Percentiles rank a stretch among this genome's conserved stretches.
These are phyloP conservation scores for Eupristina koningsbergeri DNA, from an alignment of 1,140 invertebrate genomes.

Conservation along the genomic window DNA sequence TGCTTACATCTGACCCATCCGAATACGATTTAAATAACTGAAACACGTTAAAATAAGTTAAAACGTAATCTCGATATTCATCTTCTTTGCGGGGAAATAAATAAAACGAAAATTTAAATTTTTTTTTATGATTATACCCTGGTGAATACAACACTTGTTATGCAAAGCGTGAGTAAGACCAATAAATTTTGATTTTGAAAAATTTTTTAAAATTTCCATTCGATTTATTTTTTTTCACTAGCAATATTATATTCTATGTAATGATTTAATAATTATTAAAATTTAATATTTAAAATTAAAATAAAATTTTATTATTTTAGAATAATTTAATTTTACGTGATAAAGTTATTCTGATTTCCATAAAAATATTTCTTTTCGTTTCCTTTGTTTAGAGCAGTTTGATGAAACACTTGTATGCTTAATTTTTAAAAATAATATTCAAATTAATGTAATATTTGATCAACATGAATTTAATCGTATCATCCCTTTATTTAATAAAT, in stretches of 20 bases:
- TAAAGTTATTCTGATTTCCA: too few species aligned
- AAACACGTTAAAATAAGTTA: constrained; percentile 67
- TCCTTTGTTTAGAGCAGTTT: too few species aligned
- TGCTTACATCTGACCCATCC: constrained; percentile 73
- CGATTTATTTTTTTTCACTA: neutral
- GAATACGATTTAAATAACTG: constrained; percentile 72
- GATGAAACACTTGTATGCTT: too few species aligned
- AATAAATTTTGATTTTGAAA: neutral
- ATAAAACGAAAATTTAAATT: constrained; percentile 1
- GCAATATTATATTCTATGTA: too few species aligned
- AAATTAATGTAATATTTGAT: neutral
- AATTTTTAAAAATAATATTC: too few species aligned
- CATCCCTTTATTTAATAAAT: too few species aligned
- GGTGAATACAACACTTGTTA: constrained; percentile 2
- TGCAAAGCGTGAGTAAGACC: constrained; percentile 1
- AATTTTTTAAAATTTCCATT: neutral
- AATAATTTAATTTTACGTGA: too few species aligned
- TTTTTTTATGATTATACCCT: constrained; percentile 4
- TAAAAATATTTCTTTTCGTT: too few species aligned
- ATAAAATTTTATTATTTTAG: too few species aligned
- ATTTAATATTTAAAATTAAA: too few species aligned
- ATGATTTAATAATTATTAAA: too few species aligned
- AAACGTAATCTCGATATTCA: constrained; percentile 39
- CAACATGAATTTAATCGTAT: too few species aligned
- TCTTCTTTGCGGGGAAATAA: constrained; percentile 30